Evolutionary conservation across 2,797 vertebrate genomes (phyloP), one percentile per base, ranked within the genome.

Genomic region (Gallinago solitaria): DNA sequence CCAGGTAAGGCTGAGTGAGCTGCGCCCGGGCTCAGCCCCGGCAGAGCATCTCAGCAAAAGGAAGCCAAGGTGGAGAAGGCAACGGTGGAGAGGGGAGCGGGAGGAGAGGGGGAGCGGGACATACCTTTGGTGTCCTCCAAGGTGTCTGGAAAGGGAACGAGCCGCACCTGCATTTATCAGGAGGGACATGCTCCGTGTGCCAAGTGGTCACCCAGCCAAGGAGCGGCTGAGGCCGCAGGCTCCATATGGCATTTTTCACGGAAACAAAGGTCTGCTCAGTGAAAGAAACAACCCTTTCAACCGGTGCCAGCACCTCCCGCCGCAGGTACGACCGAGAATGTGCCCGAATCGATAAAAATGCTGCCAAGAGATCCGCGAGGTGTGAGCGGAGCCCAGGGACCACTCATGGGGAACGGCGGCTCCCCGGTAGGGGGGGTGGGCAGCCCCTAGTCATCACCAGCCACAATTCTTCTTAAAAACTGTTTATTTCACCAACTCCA

Each of bases 201-300:
- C 96, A 96, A 57, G 61, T 2, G 18, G 45, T 11, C 13, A 9
- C 56, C 41, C 70, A 35, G 75, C 64, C 87, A 86, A 73, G 16
- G 19, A 57, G 39, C 19, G 3, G 7, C 16, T 2, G 10, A 91
- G 75, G 89, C 92, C 27, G 0, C 71, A 37, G 89, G 95, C 68
- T 94, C 93, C 94, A 92, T 80, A 54, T 96, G 95, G 82, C 73
- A 77, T 85, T 96, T 96, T 85, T 85, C 93, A 78, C n/a, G 3
- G 84, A 84, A 92, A 82, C 33, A 69, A 90, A 95, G 41, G 48
- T 77, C 81, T 77, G 16, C 41, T 60, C 15, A 23, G 81, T 18
- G 48, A 12, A 28, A 83, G 77, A 67, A 92, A 19, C 50, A 83
- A 17, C 37, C 35, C 19, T 93, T 95, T 77, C 87, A 85, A 16